These are phyloP conservation scores for Myotis brandtii DNA, from an alignment of 2,113 vertebrate genomes.

Conservation along the genomic window DNA sequence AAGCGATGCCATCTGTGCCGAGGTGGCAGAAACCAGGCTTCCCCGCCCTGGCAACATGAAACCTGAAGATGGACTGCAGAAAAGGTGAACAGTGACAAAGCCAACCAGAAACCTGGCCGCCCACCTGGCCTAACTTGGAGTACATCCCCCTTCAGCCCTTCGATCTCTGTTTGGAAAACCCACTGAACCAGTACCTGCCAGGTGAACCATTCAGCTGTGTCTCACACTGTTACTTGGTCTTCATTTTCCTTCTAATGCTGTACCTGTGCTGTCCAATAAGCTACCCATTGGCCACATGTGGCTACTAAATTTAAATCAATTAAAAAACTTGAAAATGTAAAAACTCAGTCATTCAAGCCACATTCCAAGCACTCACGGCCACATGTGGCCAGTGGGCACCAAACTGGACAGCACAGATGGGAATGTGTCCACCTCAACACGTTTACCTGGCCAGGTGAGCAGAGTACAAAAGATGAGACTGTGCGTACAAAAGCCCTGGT, in stretches of 20 bases:
- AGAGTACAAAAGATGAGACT: too few relatives aligned
- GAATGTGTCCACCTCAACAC: accelerated
- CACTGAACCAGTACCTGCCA: accelerated
- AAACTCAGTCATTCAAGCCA: not conserved
- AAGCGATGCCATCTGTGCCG: accelerated
- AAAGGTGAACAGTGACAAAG: too few relatives aligned
- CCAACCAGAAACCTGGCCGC: not conserved
- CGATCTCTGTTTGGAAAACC: accelerated
- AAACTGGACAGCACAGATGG: accelerated
- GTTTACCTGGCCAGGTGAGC: not conserved
- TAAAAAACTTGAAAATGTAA: not conserved
- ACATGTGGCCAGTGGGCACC: accelerated
- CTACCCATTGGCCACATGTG: not conserved
- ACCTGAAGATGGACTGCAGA: accelerated
- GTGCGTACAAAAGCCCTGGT: not conserved
- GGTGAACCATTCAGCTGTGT: accelerated
- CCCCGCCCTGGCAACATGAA: accelerated
- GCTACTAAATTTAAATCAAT: not conserved
- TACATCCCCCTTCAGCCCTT: not conserved
- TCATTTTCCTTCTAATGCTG: not conserved
- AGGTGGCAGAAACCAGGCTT: not conserved
- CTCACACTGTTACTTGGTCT: accelerated
- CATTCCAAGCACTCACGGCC: not conserved
- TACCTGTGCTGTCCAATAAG: accelerated
- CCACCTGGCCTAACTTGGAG: accelerated